Evolutionary conservation across 1,140 invertebrate genomes (phyloP).

Genomic region (Dendrolimus punctatus): DNA sequence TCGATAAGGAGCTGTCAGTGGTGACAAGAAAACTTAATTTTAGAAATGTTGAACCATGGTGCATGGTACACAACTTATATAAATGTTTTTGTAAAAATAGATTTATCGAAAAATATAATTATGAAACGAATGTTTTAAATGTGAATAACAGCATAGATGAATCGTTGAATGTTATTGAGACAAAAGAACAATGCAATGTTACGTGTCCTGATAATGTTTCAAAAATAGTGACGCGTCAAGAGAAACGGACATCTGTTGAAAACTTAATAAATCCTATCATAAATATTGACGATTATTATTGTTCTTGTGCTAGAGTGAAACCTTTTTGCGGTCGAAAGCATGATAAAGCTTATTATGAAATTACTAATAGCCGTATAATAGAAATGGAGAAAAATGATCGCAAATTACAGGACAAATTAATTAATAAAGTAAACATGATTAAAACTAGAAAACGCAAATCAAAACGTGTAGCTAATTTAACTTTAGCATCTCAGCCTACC

Average conservation of each 20-base stretch:
- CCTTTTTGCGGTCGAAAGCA: conserved; percentile 40
- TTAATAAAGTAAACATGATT: conserved; percentile 15
- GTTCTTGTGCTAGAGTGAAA: conserved; percentile 29
- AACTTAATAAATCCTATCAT: background rate
- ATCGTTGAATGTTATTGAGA: too few species aligned
- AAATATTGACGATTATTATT: conserved; percentile 1
- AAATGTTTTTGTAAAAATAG: conserved; percentile 63
- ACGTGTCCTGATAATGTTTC: too few species aligned
- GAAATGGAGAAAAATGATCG: conserved; percentile 49
- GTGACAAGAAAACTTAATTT: conserved; percentile 31
- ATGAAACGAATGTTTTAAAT: background rate
- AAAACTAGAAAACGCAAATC: conserved; percentile 1
- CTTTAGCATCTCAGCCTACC: too few species aligned
- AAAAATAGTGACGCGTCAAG: too few species aligned
- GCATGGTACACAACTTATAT: conserved; percentile 61
- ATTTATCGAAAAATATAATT: conserved; percentile 30
- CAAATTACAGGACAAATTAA: conserved; percentile 35
- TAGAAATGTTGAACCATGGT: conserved; percentile 53
- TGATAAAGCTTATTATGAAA: conserved; percentile 32
- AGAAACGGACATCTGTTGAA: background rate
- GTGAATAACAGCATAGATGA: too few species aligned
- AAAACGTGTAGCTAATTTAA: too few species aligned
- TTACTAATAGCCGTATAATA: conserved; percentile 40
- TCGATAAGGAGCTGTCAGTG: conserved; percentile 18
- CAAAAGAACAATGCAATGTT: too few species aligned